Conservation (phyloP, 2,888 invertebrate species). For the Aspidapion aeneum region DNA sequence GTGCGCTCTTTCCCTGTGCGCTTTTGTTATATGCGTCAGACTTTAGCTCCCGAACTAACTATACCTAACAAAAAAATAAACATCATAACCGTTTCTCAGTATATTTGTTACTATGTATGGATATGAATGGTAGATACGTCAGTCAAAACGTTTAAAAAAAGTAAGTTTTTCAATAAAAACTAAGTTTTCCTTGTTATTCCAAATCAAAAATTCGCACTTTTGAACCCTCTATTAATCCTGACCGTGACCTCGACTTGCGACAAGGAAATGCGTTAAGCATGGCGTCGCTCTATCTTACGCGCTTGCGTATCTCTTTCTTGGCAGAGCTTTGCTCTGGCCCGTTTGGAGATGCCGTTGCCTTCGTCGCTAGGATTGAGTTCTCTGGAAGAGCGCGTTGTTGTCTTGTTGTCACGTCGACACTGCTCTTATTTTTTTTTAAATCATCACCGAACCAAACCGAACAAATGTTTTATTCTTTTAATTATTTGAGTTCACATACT, state of each 20-base stretch:
- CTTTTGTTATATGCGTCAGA: too few species aligned
- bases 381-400: too few species aligned
- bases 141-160: too few species aligned
- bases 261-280: slow-evolving; percentile 45
- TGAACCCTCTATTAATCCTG: slow-evolving; percentile 20
- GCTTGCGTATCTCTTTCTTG: slow-evolving; percentile 18
- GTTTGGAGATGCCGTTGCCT: slow-evolving; percentile 11
- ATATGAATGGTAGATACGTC: too few species aligned
- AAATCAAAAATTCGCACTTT: neutral
- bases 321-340: slow-evolving; percentile 17
- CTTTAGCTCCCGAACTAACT: too few species aligned
- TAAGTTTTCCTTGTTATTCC: too few species aligned
- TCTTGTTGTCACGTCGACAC: neutral
- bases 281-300: slow-evolving; percentile 15
- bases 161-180: too few species aligned
- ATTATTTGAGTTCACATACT: too few species aligned
- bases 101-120: too few species aligned
- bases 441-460: neutral
- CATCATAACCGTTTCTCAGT: too few species aligned
- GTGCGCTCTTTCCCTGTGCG: too few species aligned
- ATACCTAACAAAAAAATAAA: too few species aligned
- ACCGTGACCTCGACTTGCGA: slow-evolving; percentile 42
- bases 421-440: neutral
- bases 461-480: neutral
- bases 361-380: slow-evolving; percentile 4